A percentile compares a stretch with the other conserved stretches of the same genome.
Conservation (phyloP, 2,797 vertebrate genomes). For the Arnoldichthys spilopterus region DNA sequence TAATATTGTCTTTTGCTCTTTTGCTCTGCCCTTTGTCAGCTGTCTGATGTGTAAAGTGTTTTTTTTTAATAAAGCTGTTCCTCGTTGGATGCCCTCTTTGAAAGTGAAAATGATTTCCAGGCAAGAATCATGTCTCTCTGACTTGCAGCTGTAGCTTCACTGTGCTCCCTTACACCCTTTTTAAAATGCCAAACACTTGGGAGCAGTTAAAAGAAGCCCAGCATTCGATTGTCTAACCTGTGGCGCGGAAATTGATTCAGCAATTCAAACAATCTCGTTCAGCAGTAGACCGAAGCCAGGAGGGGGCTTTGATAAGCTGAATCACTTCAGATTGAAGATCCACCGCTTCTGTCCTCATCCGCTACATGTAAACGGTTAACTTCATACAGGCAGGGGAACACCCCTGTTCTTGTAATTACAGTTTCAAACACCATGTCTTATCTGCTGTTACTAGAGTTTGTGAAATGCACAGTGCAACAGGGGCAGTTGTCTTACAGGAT, state of each 20-base stretch:
- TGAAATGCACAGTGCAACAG: neutral
- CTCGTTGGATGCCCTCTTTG: too few relatives aligned
- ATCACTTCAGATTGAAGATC: too few relatives aligned
- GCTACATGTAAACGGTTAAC: neutral
- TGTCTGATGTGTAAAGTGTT: too few relatives aligned
- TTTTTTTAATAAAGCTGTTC: too few relatives aligned
- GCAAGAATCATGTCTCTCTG: too few relatives aligned
- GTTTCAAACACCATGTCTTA: too few relatives aligned
- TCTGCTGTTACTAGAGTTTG: neutral
- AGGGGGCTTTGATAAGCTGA: neutral
- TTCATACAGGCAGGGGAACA: neutral
- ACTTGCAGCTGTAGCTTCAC: too few relatives aligned
- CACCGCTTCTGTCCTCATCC: neutral
- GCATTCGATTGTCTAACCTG: neutral
- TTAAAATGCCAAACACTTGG: neutral
- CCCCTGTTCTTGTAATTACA: neutral
- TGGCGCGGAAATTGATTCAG: neutral
- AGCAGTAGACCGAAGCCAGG: neutral
- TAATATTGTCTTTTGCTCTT: too few relatives aligned
- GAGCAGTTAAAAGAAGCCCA: neutral
- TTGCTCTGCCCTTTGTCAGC: too few relatives aligned
- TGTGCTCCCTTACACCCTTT: too few relatives aligned
- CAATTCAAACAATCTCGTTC: neutral
- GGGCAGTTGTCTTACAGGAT: neutral
- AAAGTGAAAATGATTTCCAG: too few relatives aligned